Conservation (phyloP, 1,140 invertebrate species). For the Pollicipes pollicipes region DNA sequence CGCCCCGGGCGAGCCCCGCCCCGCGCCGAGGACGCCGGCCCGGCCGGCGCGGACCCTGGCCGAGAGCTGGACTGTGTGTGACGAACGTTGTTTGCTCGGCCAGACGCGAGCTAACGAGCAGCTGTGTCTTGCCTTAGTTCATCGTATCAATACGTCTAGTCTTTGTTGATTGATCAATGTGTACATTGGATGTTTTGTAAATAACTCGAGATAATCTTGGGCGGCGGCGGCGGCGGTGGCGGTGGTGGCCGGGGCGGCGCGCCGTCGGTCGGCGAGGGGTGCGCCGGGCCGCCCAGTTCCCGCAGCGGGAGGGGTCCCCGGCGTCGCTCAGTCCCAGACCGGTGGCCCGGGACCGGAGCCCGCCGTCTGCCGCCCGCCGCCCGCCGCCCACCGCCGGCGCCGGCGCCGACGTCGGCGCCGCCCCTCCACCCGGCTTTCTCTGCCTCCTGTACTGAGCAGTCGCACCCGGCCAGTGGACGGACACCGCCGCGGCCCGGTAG, state of each 20-base stretch:
- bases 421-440: background rate
- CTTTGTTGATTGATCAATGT: background rate
- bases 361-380: too few species aligned
- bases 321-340: background rate
- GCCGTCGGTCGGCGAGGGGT: background rate
- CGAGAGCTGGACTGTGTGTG: too few species aligned
- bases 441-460: background rate
- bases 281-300: background rate
- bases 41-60: too few species aligned
- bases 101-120: background rate
- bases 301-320: background rate
- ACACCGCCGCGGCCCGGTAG: too few species aligned
- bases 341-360: too few species aligned
- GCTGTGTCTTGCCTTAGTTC: background rate
- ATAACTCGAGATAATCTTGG: background rate
- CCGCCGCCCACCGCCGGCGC: too few species aligned
- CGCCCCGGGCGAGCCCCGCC: too few species aligned
- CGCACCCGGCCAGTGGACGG: too few species aligned
- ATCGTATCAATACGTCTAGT: constrained; percentile 2
- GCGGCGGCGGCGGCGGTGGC: too few species aligned
- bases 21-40: too few species aligned
- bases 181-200: constrained; percentile 2
- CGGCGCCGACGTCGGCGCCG: too few species aligned
- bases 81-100: background rate
- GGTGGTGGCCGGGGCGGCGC: too few species aligned